Evolutionary conservation across 2,797 vertebrate species (phyloP), one percentile per base, ranked within the genome.

Genomic region (Chromobotia macracanthus): DNA sequence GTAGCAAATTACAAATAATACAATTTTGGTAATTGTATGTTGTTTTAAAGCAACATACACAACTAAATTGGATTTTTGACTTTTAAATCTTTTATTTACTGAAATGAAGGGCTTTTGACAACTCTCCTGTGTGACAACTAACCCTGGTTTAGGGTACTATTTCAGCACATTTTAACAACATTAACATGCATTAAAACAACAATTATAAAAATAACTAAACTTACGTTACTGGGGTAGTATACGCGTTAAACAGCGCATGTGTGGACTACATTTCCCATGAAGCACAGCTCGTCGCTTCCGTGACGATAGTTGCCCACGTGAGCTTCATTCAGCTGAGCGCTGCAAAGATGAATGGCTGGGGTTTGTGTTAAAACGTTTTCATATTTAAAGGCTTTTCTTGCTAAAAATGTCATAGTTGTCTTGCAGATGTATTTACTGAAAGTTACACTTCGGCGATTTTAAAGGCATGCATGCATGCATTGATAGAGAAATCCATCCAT

Each of bases 241-340:
- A 63, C 25, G 61, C 25, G 18, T 16, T 51, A 46, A 16, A 23
- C 44, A 11, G 10, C 11, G 21, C 12, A 31, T 1, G 18, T 15
- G 7, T 18, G 28, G 16, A 89, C 87, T 86, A 79, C 85, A 87
- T 85, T 86, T 84, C 83, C 88, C 87, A 81, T 64, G 15, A 82
- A 63, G 44, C 81, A 21, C 18, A 72, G 68, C 38, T 50, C 65
- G 85, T 86, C 88, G 84, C 87, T 50, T 66, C 63, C 48, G 58
- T 87, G 84, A 87, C 68, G 83, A 84, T 77, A 80, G 63, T 21
- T 28, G 56, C 61, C 80, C 84, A 86, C 87, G 84, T 88, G 86
- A 88, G 85, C 83, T 73, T 80, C 74, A 77, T 88, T 88, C 82
- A 81, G 81, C 84, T 86, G 87, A 80, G 82, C 65, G 84, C 85